phyloP scores from a whole-genome alignment of 1,140 invertebrate genomes.

The Polypedilum pembai region DNA sequence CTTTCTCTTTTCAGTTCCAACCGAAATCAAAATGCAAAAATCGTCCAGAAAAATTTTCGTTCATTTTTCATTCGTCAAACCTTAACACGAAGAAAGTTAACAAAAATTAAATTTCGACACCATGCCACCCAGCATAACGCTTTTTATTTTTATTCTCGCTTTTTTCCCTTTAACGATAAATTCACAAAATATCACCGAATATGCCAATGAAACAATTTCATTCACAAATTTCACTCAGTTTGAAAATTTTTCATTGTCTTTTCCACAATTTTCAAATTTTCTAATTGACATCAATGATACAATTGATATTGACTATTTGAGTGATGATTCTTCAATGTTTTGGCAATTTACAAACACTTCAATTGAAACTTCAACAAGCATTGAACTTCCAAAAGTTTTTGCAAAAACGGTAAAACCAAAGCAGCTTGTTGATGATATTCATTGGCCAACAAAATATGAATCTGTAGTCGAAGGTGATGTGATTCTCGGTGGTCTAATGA shows the following conservation, averaged over 20 bases:
- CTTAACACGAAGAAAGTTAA: neutral
- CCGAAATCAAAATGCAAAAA: neutral
- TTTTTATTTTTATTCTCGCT: neutral
- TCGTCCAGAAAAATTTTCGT: neutral
- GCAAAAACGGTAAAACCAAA: neutral
- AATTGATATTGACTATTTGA: neutral
- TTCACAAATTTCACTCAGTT: neutral
- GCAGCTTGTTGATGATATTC: conserved; percentile 33
- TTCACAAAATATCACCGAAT: neutral
- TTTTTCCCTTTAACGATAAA: neutral
- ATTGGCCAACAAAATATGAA: conserved; percentile 79
- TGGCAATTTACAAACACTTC: neutral
- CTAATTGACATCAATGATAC: neutral
- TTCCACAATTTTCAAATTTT: neutral
- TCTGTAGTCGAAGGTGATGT: conserved; percentile 77
- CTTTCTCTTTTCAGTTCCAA: neutral
- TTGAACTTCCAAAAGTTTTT: neutral
- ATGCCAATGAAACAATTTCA: neutral
- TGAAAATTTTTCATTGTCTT: neutral
- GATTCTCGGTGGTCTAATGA: conserved; percentile 85
- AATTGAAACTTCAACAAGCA: neutral
- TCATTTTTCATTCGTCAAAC: neutral
- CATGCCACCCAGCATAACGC: neutral
- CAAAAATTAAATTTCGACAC: neutral
- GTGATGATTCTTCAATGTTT: neutral